Conservation (phyloP, 2,113 vertebrate species). For the Tympanuchus pallidicinctus region DNA sequence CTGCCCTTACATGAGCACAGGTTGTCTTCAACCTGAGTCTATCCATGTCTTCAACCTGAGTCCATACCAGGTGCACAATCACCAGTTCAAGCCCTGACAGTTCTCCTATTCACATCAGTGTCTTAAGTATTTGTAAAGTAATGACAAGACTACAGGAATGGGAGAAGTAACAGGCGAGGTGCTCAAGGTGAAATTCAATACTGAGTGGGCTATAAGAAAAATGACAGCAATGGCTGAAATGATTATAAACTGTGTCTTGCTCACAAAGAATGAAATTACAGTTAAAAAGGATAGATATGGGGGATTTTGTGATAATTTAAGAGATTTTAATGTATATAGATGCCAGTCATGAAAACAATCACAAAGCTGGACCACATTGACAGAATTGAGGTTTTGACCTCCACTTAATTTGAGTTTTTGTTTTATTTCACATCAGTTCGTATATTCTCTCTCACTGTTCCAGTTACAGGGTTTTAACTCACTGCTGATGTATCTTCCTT, state of each 20-base stretch:
- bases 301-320: background rate
- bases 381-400: background rate
- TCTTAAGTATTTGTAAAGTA: background rate
- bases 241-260: background rate
- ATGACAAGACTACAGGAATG: background rate
- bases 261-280: background rate
- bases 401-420: background rate
- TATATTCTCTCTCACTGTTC: background rate
- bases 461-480: background rate
- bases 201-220: background rate
- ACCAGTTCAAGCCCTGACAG: no score
- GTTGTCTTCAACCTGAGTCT: no score
- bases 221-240: background rate
- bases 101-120: background rate
- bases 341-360: background rate
- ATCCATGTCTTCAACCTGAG: no score
- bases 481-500: background rate
- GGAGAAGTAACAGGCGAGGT: background rate
- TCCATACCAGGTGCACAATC: no score
- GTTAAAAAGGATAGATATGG: background rate
- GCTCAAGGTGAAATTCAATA: background rate
- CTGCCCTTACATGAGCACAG: no score
- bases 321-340: background rate
- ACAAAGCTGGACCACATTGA: background rate
- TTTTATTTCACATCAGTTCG: background rate